Base-by-base conservation (phyloP, 2,888 invertebrate genomes). In the Odontocolon sp. region DNA sequence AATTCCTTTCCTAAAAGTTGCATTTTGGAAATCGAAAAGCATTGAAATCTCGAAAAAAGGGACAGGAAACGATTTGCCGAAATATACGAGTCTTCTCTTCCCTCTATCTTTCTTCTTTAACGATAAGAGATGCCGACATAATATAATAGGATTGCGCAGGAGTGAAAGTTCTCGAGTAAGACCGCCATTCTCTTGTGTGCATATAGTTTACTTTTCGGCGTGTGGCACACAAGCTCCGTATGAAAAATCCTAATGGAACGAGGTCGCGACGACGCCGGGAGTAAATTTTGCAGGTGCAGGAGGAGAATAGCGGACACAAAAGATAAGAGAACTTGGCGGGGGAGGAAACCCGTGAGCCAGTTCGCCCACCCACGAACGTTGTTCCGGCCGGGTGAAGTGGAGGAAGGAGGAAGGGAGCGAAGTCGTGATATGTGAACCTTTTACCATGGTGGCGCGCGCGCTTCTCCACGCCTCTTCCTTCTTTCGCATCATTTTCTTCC, bases 241-340 rank as follows among this genome's bases (percentile, higher is more conserved):
- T 87, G 87, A 89, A 88, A 89, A 88, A 89, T 88, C 85, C 85
- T 86, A 86, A 87, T 88, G 86, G 86, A 84, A 84, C 82, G 82
- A 81, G 85, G 87, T 86, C 86, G 82, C 77, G 81, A 82, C 75
- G 81, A 78, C 81, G 74, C 80, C 78, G 83, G 79, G 84, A 85
- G 86, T 88, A 87, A 88, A 89, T 89, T 88, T 87, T 80, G 83
- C 84, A 83, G 85, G 82, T 84, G 84, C 84, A 54, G 59, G n/a
- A 9, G 42, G 66, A 76, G 75, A 59, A 82, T 79, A 82, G 79
- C 80, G 84, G 82, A 82, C 83, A 82, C 83, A 82, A 83, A 82
- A 87, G 88, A 87, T 87, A 87, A 87, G 86, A 78, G 77, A 50
- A 52, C 66, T 66, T 70, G 36, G 70, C 45, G 66, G 66, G 61